Percentiles rank a stretch among this genome's conserved stretches.
Evolutionary conservation across 2,888 invertebrate genomes (phyloP).

Genomic region (Alviniconcha strummeri): DNA sequence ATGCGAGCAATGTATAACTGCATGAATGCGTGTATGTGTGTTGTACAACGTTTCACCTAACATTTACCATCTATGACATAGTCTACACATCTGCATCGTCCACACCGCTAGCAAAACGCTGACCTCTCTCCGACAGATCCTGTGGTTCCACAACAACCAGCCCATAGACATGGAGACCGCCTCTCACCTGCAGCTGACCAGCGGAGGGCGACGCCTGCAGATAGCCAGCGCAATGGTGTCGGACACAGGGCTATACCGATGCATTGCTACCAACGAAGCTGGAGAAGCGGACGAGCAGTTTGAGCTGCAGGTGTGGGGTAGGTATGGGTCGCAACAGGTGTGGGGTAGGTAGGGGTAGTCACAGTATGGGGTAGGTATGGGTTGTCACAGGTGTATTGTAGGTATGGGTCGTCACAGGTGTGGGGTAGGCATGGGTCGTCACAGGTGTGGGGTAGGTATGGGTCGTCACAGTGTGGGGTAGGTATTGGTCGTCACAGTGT

Average conservation of each 20-base stretch:
- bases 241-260: conserved; percentile 71
- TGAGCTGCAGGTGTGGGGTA: conserved; percentile 68
- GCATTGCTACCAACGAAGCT: conserved; percentile 75
- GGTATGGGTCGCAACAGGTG: conserved; percentile 32
- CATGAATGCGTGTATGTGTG: too few relatives aligned
- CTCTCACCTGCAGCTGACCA: conserved; percentile 47
- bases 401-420: background rate
- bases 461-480: too few relatives aligned
- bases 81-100: too few relatives aligned
- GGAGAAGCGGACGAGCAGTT: conserved; percentile 70
- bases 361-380: too few relatives aligned
- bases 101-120: too few relatives aligned
- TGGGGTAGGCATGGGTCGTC: background rate
- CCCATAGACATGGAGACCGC: conserved; percentile 48
- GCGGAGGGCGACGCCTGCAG: conserved; percentile 60
- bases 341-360: too few relatives aligned
- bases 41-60: too few relatives aligned
- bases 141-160: conserved; percentile 65
- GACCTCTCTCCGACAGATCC: conserved; percentile 41
- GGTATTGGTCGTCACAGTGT: too few relatives aligned
- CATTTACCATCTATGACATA: too few relatives aligned
- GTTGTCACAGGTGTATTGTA: background rate
- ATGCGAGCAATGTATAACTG: too few relatives aligned
- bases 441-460: too few relatives aligned
- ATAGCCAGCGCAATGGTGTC: conserved; percentile 53